Conservation (phyloP, 2,797 vertebrate species). For the Artibeus lituratus region DNA sequence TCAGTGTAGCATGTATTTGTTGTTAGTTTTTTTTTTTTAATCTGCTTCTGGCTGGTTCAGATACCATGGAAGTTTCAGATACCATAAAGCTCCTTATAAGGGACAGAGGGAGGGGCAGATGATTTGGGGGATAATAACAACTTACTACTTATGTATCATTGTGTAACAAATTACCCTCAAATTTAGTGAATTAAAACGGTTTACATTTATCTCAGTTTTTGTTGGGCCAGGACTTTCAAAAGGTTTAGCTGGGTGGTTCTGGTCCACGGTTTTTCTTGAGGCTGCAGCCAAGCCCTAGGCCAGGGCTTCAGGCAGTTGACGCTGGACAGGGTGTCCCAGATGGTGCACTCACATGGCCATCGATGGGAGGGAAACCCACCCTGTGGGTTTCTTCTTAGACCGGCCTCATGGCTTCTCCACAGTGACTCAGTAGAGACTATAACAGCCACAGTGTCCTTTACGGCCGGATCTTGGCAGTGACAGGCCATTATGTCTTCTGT, state of each 20-base stretch:
- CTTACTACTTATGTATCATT: neutral
- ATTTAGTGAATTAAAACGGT: neutral
- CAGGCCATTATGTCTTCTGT: neutral
- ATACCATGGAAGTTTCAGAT: neutral
- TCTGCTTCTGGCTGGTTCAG: neutral
- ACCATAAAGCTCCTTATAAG: neutral
- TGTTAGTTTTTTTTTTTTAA: neutral
- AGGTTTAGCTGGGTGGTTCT: neutral
- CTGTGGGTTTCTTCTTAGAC: neutral
- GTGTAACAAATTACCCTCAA: neutral
- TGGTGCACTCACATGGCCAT: accelerated
- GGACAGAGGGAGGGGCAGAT: neutral
- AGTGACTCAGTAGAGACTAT: neutral
- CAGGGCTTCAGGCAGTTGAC: neutral
- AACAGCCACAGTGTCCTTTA: neutral
- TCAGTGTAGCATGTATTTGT: neutral
- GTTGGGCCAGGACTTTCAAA: neutral
- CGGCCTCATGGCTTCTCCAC: neutral
- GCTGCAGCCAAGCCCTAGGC: neutral
- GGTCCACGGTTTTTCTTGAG: neutral
- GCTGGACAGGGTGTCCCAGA: neutral
- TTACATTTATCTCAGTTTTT: neutral
- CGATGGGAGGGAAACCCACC: accelerated
- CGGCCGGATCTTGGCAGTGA: neutral
- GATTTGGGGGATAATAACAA: neutral